Conservation (phyloP, 2,113 vertebrate species). For the Malurus cyaneus region DNA sequence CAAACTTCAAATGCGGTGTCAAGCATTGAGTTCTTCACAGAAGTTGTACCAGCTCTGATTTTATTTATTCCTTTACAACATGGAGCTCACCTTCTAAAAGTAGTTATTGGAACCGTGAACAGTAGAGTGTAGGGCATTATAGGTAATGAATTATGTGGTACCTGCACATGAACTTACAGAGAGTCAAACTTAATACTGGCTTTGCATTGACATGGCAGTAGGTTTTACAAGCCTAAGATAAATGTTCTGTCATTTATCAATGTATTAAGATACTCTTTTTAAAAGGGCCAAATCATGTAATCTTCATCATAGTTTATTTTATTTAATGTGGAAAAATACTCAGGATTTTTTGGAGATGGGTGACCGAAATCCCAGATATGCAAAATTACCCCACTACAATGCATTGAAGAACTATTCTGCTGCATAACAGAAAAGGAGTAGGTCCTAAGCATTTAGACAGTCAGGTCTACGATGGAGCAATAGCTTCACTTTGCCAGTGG, state of each 20-base stretch:
- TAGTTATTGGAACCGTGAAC: accelerated
- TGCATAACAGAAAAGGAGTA: background rate
- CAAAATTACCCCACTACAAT: background rate
- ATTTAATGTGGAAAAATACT: background rate
- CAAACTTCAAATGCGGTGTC: accelerated
- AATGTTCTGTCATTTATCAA: background rate
- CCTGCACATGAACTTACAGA: accelerated
- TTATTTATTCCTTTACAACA: background rate
- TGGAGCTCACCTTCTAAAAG: background rate
- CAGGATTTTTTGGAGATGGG: accelerated
- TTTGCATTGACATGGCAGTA: accelerated
- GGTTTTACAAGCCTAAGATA: background rate
- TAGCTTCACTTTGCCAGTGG: background rate
- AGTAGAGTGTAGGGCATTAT: accelerated
- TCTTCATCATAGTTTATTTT: background rate
- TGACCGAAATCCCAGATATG: background rate
- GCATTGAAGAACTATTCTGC: background rate
- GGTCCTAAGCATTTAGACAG: accelerated
- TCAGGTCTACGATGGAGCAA: accelerated
- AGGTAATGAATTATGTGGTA: accelerated
- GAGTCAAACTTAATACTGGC: accelerated
- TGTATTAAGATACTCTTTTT: background rate
- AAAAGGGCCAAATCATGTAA: accelerated
- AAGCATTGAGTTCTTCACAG: accelerated
- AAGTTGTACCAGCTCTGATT: accelerated